Base-by-base conservation (phyloP, 2,888 invertebrate species). In the Drosophila sordidula region DNA sequence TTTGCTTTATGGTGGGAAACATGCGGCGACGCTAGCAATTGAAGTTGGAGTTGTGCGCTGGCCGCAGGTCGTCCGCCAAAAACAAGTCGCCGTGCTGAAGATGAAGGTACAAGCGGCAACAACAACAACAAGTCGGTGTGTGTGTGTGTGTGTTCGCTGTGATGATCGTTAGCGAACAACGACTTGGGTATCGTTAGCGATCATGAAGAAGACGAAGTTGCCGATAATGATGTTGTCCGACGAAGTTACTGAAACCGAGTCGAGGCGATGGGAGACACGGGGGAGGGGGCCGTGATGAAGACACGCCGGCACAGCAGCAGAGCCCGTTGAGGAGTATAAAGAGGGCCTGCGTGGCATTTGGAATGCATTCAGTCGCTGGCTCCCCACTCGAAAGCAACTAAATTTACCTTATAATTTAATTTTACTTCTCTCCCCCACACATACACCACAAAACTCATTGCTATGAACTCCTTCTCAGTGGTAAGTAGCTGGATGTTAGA, bases 391-490 rank as follows among this genome's bases (percentile, higher is more conserved):
- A 90, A 91, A 91, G 90, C 92, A 92, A 90, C 92, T 90, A 91
- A 91, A 91, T 91, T 90, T 89, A 90, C 78, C 88, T 83, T 87
- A 87, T 89, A 88, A 81, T 86, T 91, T 90, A 88, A 90, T 90
- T 91, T 91, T 90, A 89, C 86, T 89, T 87, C 83, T 90, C 79
- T 90, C 86, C 90, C 91, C 90, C 89, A 87, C 88, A 89, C 89
- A 87, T 68, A 90, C 90, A 89, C 90, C 49, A 85, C 90, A 90
- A 90, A 72, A 90, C 85, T 89, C 91, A 90, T 90, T 87, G 91
- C 89, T 91, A 92, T 92, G 92, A 92, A 92, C 91, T 92, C 92
- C 92, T 92, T 92, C 90, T 91, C 92, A 89, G 92, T 92, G 92
- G 92, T 92, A 91, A 92, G 92, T 91, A 71, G 22, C 25, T 38